phyloP scores from a whole-genome alignment of 2,888 invertebrate species.

The Rotaria macrura region DNA sequence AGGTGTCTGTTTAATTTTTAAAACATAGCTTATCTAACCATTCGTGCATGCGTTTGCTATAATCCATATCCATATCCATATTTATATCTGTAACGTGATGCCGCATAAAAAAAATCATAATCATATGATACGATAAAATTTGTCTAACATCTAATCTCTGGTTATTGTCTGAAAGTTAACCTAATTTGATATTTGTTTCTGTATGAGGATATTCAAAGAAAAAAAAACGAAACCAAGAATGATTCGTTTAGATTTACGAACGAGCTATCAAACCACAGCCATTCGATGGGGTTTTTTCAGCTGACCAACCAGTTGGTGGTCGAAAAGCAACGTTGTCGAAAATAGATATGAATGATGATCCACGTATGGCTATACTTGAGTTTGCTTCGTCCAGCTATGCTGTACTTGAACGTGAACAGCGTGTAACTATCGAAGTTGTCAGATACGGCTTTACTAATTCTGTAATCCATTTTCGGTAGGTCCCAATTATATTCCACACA shows the following conservation, averaged over 20 bases:
- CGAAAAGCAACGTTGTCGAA: neutral
- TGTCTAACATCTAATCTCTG: neutral
- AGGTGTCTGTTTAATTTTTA: conserved; percentile 43
- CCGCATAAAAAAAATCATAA: neutral
- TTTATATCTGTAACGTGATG: neutral
- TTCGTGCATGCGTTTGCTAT: neutral
- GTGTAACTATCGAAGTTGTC: neutral
- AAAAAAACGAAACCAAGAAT: neutral
- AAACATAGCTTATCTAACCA: neutral
- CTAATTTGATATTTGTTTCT: neutral
- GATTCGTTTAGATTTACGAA: conserved; percentile 14
- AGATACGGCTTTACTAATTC: neutral
- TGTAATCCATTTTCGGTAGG: neutral
- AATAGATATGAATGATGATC: neutral
- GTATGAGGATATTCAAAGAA: neutral
- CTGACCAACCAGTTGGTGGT: neutral
- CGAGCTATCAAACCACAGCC: conserved; percentile 1
- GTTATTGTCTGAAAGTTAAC: neutral
- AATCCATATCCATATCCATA: too few species aligned
- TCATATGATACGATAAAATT: neutral
- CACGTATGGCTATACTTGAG: neutral
- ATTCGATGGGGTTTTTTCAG: neutral
- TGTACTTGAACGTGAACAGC: conserved; percentile 17
- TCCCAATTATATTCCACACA: neutral
- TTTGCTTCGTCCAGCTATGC: conserved; percentile 14